Evolutionary conservation across 2,797 vertebrate genomes (phyloP), one percentile per base, ranked within the genome.

Genomic region (Labroides dimidiatus): DNA sequence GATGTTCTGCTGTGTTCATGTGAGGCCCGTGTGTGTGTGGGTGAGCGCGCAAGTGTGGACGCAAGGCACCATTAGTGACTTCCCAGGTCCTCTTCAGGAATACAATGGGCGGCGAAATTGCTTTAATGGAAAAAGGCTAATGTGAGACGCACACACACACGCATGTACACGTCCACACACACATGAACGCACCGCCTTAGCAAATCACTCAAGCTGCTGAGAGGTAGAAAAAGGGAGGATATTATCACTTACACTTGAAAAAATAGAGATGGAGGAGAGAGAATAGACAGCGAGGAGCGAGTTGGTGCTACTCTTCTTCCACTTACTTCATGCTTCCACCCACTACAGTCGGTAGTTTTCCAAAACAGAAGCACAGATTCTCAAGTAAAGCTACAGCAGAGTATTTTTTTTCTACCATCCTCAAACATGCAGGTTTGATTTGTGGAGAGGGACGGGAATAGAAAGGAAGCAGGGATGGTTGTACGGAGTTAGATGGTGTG

Each of bases 91-190:
- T 93, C 93, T 94, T 95, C 93, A 93, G 89, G 89, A 93, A 92
- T 91, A 93, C 93, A 94, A 95, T 94, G 92, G 94, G 92, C 83
- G 87, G 91, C 73, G 68, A 94, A 95, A 94, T 95, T 94, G 93
- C 91, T 91, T 93, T 95, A 93, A 94, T 93, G 93, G 92, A 93
- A 92, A 93, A 91, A 93, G 92, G 92, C 93, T 93, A 93, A 94
- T 93, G 90, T 83, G 92, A 91, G 90, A 91, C 67, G 61, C 78
- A 36, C 67, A 62, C 65, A 77, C 77, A 77, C 77, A 73, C 45
- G 70, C 41, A 47, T 9, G 16, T 23, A 52, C 71, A 43, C 37
- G 14, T 17, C 52, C 64, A 68, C 79, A 49, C 48, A 72, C 70
- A 56, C 78, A 69, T 67, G 68, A 69, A 87, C 89, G 81, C 87